A percentile compares a stretch with the other conserved stretches of the same genome.
Evolutionary conservation across 2,888 invertebrate genomes (phyloP).

Genomic region (Eupithecia abbreviata): DNA sequence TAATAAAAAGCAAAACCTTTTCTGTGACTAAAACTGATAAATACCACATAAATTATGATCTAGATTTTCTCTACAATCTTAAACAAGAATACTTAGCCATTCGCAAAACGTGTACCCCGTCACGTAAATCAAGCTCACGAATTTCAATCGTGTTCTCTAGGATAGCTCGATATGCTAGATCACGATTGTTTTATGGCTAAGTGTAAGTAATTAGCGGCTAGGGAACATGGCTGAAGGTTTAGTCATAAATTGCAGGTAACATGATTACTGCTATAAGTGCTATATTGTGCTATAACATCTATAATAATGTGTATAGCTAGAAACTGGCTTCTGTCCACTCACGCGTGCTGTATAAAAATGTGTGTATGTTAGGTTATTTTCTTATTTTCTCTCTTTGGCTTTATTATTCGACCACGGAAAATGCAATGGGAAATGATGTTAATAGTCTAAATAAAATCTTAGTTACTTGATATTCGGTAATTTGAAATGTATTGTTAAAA

Average conservation of each 20-base stretch:
- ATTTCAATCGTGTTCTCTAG: conserved; percentile 65
- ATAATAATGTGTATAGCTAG: neutral
- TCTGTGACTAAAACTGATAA: too few relatives aligned
- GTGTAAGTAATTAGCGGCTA: conserved; percentile 4
- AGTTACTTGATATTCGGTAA: too few relatives aligned
- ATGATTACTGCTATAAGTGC: neutral
- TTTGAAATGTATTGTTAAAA: too few relatives aligned
- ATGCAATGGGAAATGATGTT: neutral
- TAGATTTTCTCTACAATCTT: too few relatives aligned
- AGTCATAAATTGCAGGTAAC: conserved; percentile 14
- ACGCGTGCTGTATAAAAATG: conserved; percentile 1
- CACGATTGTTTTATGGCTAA: conserved; percentile 55
- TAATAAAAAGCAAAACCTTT: too few relatives aligned
- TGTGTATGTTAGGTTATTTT: neutral
- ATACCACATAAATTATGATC: too few relatives aligned
- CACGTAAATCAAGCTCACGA: conserved; percentile 60
- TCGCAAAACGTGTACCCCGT: conserved; percentile 66
- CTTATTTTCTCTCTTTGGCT: neutral
- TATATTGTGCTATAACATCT: neutral
- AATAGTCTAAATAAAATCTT: neutral
- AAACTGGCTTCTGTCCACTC: neutral
- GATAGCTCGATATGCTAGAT: conserved; percentile 53
- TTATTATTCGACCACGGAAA: neutral
- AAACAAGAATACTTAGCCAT: neutral
- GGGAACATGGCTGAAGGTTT: conserved; percentile 13